phyloP scores from a whole-genome alignment of 92 coral and sea anemone genomes.

The Epizoanthus illoricatus region DNA sequence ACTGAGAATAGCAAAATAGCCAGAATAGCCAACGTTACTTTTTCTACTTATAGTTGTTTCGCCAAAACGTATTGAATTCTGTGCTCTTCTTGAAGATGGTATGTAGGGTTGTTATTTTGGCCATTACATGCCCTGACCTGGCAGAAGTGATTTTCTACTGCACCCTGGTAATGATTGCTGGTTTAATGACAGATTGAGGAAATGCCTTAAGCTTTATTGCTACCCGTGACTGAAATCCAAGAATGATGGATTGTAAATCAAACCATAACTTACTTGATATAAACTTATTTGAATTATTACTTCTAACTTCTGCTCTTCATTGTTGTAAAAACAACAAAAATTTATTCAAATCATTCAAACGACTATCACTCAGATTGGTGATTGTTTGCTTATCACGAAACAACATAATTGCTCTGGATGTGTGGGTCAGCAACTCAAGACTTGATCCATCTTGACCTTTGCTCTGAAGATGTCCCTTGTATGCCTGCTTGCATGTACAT shows the following conservation, averaged over 20 bases:
- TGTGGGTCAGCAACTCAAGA: constrained; percentile 39
- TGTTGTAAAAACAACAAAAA: constrained; percentile 27
- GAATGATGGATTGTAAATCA: constrained; percentile 51
- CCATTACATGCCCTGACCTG: constrained; percentile 47
- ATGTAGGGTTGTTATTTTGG: constrained; percentile 58
- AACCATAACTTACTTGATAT: constrained; percentile 54
- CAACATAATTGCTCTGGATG: constrained; percentile 39
- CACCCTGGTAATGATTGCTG: constrained; percentile 57
- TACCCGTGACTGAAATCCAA: constrained; percentile 42
- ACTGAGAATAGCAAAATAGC: no score
- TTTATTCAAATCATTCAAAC: constrained; percentile 29
- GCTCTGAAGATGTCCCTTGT: constrained; percentile 39
- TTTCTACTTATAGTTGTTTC: constrained; percentile 57
- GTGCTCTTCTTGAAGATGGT: constrained; percentile 41
- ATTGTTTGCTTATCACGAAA: constrained; percentile 46
- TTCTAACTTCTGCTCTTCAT: constrained; percentile 44
- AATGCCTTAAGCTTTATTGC: constrained; percentile 38
- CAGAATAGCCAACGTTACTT: constrained; percentile 50
- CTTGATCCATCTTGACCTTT: constrained; percentile 50
- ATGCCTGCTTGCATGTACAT: constrained; percentile 40
- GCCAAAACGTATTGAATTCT: constrained; percentile 57
- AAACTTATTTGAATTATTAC: constrained; percentile 33
- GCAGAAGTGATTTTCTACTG: constrained; percentile 58
- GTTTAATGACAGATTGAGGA: constrained; percentile 43
- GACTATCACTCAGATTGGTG: constrained; percentile 25